A percentile compares a stretch with the other conserved stretches of the same genome.
phyloP scores from a whole-genome alignment of 1,140 invertebrate species.

The Cephus cinctus region DNA sequence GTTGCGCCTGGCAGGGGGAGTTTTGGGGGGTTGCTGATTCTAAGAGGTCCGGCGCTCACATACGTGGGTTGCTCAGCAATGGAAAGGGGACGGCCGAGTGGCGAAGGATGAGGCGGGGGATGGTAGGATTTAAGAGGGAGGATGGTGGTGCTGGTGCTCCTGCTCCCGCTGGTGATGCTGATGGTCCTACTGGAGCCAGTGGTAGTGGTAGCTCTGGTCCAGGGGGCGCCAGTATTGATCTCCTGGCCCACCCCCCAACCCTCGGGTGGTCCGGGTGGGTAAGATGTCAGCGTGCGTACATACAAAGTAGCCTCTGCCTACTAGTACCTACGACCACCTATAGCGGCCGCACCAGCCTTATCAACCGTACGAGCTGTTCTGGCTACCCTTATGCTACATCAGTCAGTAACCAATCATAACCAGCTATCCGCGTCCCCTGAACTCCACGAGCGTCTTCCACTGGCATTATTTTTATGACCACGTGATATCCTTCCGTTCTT shows the following conservation, averaged over 20 bases:
- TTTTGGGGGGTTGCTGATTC: conserved; percentile 49
- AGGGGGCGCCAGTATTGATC: conserved; percentile 49
- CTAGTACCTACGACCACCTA: conserved; percentile 18
- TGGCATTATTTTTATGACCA: too few species aligned
- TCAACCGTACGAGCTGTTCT: too few species aligned
- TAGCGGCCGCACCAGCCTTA: not conserved
- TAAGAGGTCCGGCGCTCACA: conserved; percentile 51
- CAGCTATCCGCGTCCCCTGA: too few species aligned
- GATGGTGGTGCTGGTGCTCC: too few species aligned
- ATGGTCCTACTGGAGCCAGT: too few species aligned
- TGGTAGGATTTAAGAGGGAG: too few species aligned
- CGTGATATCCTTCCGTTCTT: too few species aligned
- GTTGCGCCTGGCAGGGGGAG: conserved; percentile 9
- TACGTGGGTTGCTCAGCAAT: conserved; percentile 28
- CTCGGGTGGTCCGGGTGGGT: conserved; percentile 44
- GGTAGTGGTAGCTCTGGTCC: conserved; percentile 38
- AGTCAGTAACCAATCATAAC: too few species aligned
- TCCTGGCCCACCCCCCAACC: conserved; percentile 35
- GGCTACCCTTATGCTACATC: too few species aligned
- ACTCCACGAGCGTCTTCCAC: too few species aligned
- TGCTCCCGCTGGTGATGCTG: conserved; percentile 1
- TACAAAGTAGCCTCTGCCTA: conserved; percentile 50
- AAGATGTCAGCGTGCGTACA: conserved; percentile 56
- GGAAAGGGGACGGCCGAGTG: not conserved
- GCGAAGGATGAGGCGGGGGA: not conserved